Evolutionary conservation across 2,797 vertebrate species (phyloP), one percentile per base, ranked within the genome.

Genomic region (Enteromius radiatus): DNA sequence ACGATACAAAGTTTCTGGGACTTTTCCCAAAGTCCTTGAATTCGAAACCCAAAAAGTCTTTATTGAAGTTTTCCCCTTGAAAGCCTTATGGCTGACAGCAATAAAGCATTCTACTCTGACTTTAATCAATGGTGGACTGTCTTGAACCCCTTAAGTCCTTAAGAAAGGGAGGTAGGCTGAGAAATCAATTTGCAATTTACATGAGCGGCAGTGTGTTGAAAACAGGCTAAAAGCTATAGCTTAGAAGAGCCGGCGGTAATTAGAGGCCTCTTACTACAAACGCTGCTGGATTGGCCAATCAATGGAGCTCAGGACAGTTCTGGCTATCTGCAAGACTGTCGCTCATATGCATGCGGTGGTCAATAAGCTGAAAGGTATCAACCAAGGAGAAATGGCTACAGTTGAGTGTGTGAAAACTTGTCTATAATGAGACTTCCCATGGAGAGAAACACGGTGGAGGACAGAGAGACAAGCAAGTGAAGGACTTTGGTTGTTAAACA

Each of bases 181-280:
- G 89, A 93, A 94, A 95, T 95, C 94, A 92, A 94, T 95, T 93
- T 91, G 91, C 87, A 93, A 95, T 95, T 94, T 93, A 93, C 93
- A 94, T 94, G 91, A 91, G 90, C 80, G 38, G 89, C 93, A 92
- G 90, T 90, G 91, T 91, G 92, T 92, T 93, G 90, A 91, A 93
- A 93, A 94, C 90, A 87, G 76, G 75, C 70, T 91, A 90, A 92
- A 92, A 92, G 82, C 90, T 92, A 91, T 86, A 85, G 91, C 84
- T 88, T 78, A 68, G 45, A 91, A 84, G 81, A 87, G 80, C 82
- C 38, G 69, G 87, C 87, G 87, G 90, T 94, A 93, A 94, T 94
- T 93, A 94, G 91, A 93, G 85, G 81, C 82, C 84, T 82, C 89
- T 91, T 86, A 90, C 88, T 84, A 89, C 88, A 84, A 88, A 84